A percentile compares a stretch with the other conserved stretches of the same genome.
Conservation (phyloP, 2,888 invertebrate genomes). For the Cantharis flavilabris region DNA sequence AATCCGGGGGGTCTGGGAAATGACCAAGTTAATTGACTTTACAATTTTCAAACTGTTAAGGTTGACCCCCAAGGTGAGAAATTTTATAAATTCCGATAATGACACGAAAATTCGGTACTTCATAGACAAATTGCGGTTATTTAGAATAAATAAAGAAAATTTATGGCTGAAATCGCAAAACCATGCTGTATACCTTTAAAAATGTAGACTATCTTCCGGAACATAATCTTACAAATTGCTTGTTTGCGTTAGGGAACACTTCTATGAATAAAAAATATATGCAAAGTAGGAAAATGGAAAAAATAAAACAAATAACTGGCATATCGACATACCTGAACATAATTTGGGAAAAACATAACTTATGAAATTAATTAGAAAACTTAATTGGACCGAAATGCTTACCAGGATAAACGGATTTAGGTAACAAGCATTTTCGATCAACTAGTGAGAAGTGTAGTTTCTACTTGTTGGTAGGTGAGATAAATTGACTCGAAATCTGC, state of each 20-base stretch:
- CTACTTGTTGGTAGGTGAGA: not conserved
- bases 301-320: not conserved
- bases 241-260: slow-evolving; percentile 1
- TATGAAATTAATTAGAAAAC: not conserved
- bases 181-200: not conserved
- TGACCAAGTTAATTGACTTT: no score
- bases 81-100: not conserved
- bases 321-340: not conserved
- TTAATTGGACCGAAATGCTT: not conserved
- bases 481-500: not conserved
- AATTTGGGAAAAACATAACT: not conserved
- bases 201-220: not conserved
- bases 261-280: slow-evolving; percentile 10
- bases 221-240: slow-evolving; percentile 11
- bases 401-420: not conserved
- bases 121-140: not conserved
- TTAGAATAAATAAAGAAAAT: not conserved
- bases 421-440: not conserved
- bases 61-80: not conserved
- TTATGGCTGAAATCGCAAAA: not conserved
- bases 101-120: not conserved
- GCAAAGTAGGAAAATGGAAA: not conserved
- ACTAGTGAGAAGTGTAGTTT: not conserved
- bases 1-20: no score
- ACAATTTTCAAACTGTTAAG: not conserved